Percentiles rank a stretch among this genome's conserved stretches.
Conservation (phyloP, 2,797 vertebrate species). For the Falco novaeseelandiae region DNA sequence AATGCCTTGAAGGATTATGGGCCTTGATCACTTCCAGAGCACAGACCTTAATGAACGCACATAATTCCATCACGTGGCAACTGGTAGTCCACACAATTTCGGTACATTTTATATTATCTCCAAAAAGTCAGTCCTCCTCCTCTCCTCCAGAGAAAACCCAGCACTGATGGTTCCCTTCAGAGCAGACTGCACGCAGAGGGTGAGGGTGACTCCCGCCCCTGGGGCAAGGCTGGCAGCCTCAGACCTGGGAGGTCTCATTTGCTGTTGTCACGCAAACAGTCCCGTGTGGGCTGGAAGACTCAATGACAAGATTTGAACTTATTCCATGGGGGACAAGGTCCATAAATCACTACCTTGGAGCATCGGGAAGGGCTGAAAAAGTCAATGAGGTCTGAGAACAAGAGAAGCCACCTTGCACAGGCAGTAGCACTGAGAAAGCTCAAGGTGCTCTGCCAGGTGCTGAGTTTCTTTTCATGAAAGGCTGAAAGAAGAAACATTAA, state of each 20-base stretch:
- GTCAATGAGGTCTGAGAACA: not conserved
- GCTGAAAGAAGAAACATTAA: not conserved
- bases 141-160: not conserved
- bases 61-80: fast-evolving
- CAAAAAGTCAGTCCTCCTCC: not conserved
- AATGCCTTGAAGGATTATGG: not conserved
- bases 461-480: not conserved
- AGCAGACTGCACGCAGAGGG: not conserved
- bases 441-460: not conserved
- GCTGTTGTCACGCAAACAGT: not conserved
- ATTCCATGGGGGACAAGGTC: not conserved
- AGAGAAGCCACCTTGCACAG: not conserved
- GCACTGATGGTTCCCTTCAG: not conserved
- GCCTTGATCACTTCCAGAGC: not conserved
- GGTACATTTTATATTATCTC: not conserved
- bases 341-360: not conserved
- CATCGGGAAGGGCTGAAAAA: not conserved
- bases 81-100: not conserved
- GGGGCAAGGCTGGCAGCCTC: not conserved
- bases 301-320: not conserved
- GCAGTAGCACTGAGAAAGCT: not conserved
- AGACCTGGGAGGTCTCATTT: not conserved
- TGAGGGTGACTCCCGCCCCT: not conserved
- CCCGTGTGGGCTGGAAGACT: not conserved
- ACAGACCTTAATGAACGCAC: not conserved